These are phyloP conservation scores for Syngnathus typhle DNA, from an alignment of 2,113 vertebrate species.

Conservation along the genomic window DNA sequence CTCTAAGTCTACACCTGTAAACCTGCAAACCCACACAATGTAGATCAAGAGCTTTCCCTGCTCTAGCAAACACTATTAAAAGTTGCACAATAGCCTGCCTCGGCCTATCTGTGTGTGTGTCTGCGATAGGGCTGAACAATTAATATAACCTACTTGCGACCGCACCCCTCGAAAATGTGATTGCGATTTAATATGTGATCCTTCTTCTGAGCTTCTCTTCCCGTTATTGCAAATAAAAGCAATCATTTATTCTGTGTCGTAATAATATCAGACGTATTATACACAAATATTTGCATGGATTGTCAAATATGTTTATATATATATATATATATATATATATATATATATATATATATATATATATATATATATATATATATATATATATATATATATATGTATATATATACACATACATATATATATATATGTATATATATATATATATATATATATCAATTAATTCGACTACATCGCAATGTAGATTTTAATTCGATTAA, in stretches of 20 bases:
- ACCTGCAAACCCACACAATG: conserved; percentile 64
- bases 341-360: no score
- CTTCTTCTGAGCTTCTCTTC: no score
- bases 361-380: no score
- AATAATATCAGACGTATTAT: no score
- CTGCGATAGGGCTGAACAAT: not conserved
- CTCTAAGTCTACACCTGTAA: conserved; percentile 62
- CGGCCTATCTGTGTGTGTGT: conserved; percentile 3
- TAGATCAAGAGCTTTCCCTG: conserved; percentile 48
- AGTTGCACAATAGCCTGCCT: conserved; percentile 47
- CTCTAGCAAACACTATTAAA: conserved; percentile 57
- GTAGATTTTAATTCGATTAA: no score
- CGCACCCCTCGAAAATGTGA: no score
- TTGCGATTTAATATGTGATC: no score
- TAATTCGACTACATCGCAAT: no score
- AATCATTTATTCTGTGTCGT: no score
- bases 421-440: not conserved
- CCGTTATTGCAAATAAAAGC: no score
- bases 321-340: not conserved
- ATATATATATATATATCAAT: no score
- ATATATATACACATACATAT: not conserved
- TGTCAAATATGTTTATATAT: not conserved
- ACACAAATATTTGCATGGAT: not conserved
- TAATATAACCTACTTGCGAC: no score
- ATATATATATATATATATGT: not conserved